These are phyloP conservation scores for Athalia cordata DNA, from an alignment of 2,888 invertebrate genomes.

Conservation along the genomic window DNA sequence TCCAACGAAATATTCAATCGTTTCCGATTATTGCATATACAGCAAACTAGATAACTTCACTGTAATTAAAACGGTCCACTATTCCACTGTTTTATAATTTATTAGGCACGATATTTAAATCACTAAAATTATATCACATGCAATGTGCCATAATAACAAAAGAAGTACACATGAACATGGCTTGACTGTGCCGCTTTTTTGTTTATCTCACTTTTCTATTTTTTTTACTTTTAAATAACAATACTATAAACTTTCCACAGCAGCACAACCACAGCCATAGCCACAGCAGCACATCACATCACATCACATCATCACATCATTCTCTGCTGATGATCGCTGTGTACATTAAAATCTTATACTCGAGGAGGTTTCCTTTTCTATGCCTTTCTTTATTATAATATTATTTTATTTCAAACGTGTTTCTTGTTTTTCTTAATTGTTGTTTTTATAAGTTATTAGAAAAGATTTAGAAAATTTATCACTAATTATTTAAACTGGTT, in stretches of 20 bases:
- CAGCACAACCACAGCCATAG: slow-evolving; percentile 25
- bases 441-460: neutral
- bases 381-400: too few species aligned
- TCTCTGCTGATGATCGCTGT: neutral
- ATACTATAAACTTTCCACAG: slow-evolving; percentile 1
- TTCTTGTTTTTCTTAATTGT: too few species aligned
- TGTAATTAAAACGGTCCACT: too few species aligned
- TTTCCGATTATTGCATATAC: too few species aligned
- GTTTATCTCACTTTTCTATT: too few species aligned
- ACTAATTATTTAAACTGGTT: slow-evolving; percentile 6
- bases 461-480: slow-evolving; percentile 28
- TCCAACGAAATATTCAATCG: neutral
- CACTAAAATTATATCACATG: slow-evolving; percentile 58
- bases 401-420: too few species aligned
- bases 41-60: too few species aligned
- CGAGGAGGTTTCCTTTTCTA: too few species aligned
- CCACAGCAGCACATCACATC: too few species aligned
- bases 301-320: slow-evolving; percentile 3
- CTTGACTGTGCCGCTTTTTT: slow-evolving; percentile 47
- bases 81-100: too few species aligned
- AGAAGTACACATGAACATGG: slow-evolving; percentile 60
- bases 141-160: slow-evolving; percentile 62
- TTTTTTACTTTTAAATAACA: slow-evolving; percentile 28
- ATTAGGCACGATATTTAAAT: neutral
- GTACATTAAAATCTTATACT: neutral